Conservation (phyloP, 2,113 vertebrate species). For the Tricholaema leucomelas region DNA sequence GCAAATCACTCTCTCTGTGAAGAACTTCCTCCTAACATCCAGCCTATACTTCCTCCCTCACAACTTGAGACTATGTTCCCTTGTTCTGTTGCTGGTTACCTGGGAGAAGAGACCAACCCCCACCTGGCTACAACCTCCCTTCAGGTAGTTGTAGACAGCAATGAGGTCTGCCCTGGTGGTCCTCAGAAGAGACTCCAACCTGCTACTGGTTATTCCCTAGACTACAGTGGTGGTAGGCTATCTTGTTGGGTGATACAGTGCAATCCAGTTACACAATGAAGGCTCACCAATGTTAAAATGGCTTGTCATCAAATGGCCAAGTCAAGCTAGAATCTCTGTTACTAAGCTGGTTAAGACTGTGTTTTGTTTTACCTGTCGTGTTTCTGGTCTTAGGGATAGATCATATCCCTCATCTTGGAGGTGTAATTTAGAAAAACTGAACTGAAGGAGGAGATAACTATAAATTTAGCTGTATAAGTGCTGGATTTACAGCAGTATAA, state of each 20-base stretch:
- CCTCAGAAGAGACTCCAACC: neutral
- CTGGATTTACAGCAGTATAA: neutral
- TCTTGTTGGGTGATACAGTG: fast-evolving
- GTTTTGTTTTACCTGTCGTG: neutral
- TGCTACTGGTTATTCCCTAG: neutral
- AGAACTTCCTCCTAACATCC: too few species aligned
- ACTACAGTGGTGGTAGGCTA: neutral
- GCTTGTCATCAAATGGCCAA: neutral
- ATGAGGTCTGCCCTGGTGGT: too few species aligned
- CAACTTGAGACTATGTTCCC: too few species aligned
- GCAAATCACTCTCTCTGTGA: too few species aligned
- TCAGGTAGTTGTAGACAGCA: too few species aligned
- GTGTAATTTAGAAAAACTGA: neutral
- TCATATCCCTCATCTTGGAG: neutral
- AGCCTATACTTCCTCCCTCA: too few species aligned
- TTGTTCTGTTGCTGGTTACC: too few species aligned
- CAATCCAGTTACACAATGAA: neutral
- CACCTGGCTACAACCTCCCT: too few species aligned
- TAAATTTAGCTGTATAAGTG: neutral
- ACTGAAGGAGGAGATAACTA: neutral
- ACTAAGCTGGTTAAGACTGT: neutral
- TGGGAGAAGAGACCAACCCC: too few species aligned
- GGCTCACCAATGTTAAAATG: neutral
- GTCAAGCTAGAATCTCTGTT: neutral
- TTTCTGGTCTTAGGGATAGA: neutral